Base-by-base conservation (phyloP, 2,113 vertebrate genomes). In the Deroptyus accipitrinus region DNA sequence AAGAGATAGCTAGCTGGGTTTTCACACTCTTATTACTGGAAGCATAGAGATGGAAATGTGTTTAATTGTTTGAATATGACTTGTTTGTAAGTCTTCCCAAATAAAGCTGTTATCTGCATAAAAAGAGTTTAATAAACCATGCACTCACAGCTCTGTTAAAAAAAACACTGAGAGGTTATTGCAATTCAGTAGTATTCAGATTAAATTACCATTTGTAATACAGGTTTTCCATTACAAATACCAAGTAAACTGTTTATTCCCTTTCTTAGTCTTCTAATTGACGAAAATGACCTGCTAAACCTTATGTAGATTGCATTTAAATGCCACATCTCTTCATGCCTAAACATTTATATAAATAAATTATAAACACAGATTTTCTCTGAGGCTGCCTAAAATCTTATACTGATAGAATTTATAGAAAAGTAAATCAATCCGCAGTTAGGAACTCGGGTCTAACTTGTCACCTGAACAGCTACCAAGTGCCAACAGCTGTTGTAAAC, bases 311-410 rank as follows among this genome's bases (percentile, higher is more conserved):
- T 39, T 72, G 33, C 22, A 75, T 89, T 96, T 90, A 94, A 95
- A 90, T 86, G 74, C 24, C 76, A 52, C 93, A 59, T 79, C 80
- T 73, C 91, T 55, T 94, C 91, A 90, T 25, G 30, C 33, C 55
- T 92, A 86, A 95, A 90, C 68, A 80, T 94, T 93, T 57, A 67
- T 57, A 81, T 44, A 63, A 92, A 95, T 88, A 77, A 86, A 95
- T 80, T 57, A 42, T 51, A 78, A 95, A 86, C 79, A 77, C 31
- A 17, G 33, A 85, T 74, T 75, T 51, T 59, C 48, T 49, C 70
- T 9, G 24, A 86, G 67, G 63, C 78, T 25, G 5, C 33, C n/a
- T 80, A 13, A 93, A 55, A 69, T 8, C n/a, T 80, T 42, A 5
- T 4, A 23, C 48, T 17, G 70, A 51, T 16, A 81, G 23, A 76